Base-by-base conservation (phyloP, 1,140 invertebrate genomes). In the Drosophila leontia region DNA sequence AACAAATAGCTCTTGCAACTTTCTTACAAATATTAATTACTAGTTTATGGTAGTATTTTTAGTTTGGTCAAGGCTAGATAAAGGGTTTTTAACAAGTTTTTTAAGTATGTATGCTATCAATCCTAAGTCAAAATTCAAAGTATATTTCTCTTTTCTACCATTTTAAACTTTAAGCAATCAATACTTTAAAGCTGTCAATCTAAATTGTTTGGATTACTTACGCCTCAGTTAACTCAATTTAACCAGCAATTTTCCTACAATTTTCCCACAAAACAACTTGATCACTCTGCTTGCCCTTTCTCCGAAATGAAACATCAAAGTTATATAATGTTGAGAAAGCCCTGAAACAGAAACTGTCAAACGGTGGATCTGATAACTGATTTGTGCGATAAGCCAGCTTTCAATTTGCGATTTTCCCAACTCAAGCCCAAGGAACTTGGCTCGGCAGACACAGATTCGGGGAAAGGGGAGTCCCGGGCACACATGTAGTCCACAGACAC, bases 401-500 rank as follows among this genome's bases (percentile, higher is more conserved):
- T 72, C 44, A 59, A 59, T 72, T 72, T 50, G 29, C 29, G 9
- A 48, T 13, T 57, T 60, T 35, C 19, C 35, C 12, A n/a, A 48
- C 32, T 61, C 29, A 58, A 53, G 70, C 48, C 70, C 70, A 60
- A 45, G 48, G 41, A 70, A 53, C 55, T 17, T 19, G 32, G 9
- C 42, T 12, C 17, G 15, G 17, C 19, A 12, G n/a, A 23, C 19
- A 67, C 19, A 26, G 7, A 17, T 37, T 29, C 3, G 23, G 13
- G 13, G n/a, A 17, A 41, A 17, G 35, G 19, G 8, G 11, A 29
- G 13, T 34, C 4, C 7, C 3, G 7, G 13, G 44, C 61, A 37
- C 34, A 67, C 45, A 37, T 47, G 47, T 50, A 53, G 37, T 45
- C 51, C 45, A 74, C 70, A 79, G 63, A 77, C 82, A 87, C 72